Percentiles rank a stretch among this genome's conserved stretches.
These are phyloP conservation scores for Coregonus sp. DNA, from an alignment of 2,797 vertebrate species.

Conservation along the genomic window DNA sequence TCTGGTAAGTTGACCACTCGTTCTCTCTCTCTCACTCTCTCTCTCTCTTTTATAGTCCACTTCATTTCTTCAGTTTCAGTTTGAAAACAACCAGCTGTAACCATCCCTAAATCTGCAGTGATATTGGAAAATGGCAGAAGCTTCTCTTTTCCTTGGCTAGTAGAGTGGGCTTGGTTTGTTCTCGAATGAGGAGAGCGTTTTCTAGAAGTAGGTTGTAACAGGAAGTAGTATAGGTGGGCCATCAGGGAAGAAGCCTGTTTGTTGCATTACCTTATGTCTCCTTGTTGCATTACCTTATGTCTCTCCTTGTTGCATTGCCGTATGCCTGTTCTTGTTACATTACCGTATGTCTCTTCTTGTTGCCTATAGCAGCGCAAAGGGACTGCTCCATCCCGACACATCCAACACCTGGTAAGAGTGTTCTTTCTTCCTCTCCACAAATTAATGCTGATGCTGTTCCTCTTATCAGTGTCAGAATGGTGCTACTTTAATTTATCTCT, in stretches of 20 bases:
- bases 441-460: background rate
- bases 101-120: background rate
- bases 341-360: slow-evolving; percentile 39
- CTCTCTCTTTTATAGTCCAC: background rate
- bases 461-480: background rate
- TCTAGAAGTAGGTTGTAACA: slow-evolving; percentile 36
- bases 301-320: no score
- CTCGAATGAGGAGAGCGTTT: slow-evolving; percentile 41
- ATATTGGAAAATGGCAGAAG: background rate
- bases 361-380: slow-evolving; percentile 80
- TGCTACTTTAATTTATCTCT: slow-evolving; percentile 18
- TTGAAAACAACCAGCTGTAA: background rate
- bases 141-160: background rate
- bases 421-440: slow-evolving; percentile 4
- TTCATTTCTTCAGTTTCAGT: background rate
- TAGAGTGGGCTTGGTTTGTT: slow-evolving; percentile 34
- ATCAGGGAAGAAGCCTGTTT: slow-evolving; percentile 45
- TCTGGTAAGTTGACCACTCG: slow-evolving; percentile 74
- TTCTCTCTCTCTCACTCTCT: no score
- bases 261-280: no score
- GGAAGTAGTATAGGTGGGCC: slow-evolving; percentile 63
- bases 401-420: slow-evolving; percentile 86
- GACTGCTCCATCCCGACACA: slow-evolving; percentile 82
- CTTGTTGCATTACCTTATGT: no score
- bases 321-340: slow-evolving; percentile 46